These are phyloP conservation scores for Turritopsis rubra DNA, from an alignment of 30 jellyfish, hydroid and myxozoan genomes.

Conservation along the genomic window DNA sequence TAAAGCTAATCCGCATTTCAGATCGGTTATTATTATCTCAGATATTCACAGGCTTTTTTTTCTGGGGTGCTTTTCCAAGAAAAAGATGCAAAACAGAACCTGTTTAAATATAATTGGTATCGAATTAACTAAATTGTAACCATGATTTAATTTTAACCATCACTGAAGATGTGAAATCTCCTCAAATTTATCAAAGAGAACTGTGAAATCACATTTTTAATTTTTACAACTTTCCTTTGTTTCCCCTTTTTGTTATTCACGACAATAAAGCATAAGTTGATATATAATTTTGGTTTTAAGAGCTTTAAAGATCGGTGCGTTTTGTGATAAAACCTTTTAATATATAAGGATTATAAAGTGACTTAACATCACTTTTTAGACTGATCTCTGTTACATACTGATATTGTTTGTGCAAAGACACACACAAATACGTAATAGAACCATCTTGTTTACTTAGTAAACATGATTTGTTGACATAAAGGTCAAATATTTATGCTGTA, in stretches of 20 bases:
- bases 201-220: no score
- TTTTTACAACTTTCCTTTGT: no score
- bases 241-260: background rate
- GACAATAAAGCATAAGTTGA: background rate
- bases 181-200: no score
- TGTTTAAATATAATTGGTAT: no score
- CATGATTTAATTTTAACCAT: no score
- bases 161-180: no score
- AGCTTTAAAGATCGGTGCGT: background rate
- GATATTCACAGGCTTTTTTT: no score
- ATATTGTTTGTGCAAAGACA: background rate
- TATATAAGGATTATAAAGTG: background rate
- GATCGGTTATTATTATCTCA: no score
- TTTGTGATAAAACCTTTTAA: background rate
- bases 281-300: background rate
- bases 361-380: background rate
- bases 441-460: background rate
- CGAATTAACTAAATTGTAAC: no score
- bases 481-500: background rate
- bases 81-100: no score
- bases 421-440: background rate
- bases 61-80: no score
- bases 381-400: background rate
- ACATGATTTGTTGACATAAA: background rate
- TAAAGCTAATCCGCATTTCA: no score